Evolutionary conservation across 2,113 vertebrate species (phyloP).

Genomic region (Symphodus melops): DNA sequence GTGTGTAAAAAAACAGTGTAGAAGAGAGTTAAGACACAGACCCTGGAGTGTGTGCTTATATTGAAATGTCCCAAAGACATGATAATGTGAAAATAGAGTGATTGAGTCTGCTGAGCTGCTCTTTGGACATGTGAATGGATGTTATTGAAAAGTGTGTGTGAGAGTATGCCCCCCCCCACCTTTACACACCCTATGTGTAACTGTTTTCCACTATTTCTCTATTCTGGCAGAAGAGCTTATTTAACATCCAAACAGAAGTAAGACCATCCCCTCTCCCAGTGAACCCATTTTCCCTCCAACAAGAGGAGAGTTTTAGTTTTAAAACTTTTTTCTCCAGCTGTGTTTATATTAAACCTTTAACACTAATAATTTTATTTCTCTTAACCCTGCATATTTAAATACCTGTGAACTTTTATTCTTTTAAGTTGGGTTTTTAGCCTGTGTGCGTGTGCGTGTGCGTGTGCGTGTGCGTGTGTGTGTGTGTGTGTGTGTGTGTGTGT

Average conservation of each 20-base stretch:
- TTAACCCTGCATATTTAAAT: conserved; percentile 81
- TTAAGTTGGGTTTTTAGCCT: conserved; percentile 54
- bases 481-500: conserved; percentile 28
- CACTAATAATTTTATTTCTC: conserved; percentile 80
- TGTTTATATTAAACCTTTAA: conserved; percentile 73
- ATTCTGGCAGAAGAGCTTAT: conserved; percentile 59
- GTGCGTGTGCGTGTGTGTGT: conserved; percentile 24
- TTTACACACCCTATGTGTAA: conserved; percentile 26
- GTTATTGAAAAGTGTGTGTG: conserved; percentile 9
- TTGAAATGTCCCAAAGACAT: conserved; percentile 65
- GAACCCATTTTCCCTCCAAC: conserved; percentile 28
- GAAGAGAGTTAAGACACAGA: background rate
- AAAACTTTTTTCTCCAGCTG: conserved; percentile 52
- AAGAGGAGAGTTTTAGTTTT: conserved; percentile 68
- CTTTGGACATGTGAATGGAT: conserved; percentile 53
- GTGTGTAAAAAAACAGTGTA: background rate
- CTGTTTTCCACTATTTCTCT: conserved; percentile 28
- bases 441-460: conserved; percentile 36
- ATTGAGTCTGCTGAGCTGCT: conserved; percentile 55
- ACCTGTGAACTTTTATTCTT: conserved; percentile 71
- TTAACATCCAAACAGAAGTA: conserved; percentile 56
- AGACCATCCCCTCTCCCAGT: conserved; percentile 17
- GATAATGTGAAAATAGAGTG: conserved; percentile 65
- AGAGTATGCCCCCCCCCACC: conserved; percentile 10
- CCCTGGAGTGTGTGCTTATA: conserved; percentile 22